Percentiles rank a stretch among this genome's conserved stretches.
Conservation (phyloP, 1,140 invertebrate species). For the Trinorchestia longiramus region DNA sequence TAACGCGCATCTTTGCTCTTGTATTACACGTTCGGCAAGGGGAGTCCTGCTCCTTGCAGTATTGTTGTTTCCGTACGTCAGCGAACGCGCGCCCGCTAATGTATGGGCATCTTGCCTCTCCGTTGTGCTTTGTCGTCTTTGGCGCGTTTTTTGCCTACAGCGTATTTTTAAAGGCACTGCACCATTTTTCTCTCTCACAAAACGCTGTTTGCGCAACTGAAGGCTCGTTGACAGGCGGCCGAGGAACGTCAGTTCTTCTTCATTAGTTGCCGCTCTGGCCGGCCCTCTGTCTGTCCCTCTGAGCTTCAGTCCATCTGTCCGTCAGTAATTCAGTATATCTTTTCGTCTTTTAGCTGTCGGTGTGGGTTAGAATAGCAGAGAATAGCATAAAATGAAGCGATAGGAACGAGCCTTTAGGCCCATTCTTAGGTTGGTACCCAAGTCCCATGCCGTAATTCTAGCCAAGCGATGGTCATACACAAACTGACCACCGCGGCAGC, state of each 20-base stretch:
- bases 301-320: background rate
- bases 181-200: constrained; percentile 24
- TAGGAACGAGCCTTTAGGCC: too few species aligned
- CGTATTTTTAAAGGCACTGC: constrained; percentile 4
- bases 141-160: background rate
- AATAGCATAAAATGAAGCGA: too few species aligned
- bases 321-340: background rate
- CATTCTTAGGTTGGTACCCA: too few species aligned
- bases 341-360: too few species aligned
- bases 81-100: background rate
- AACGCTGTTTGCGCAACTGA: constrained; percentile 37
- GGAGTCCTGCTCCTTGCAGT: background rate
- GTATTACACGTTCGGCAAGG: background rate
- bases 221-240: background rate
- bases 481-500: too few species aligned
- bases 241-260: constrained; percentile 4
- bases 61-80: background rate
- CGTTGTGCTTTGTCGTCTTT: background rate
- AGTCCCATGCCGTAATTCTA: too few species aligned
- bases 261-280: constrained; percentile 2
- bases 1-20: too few species aligned
- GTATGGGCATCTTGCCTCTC: background rate
- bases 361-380: too few species aligned
- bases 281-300: background rate
- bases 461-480: too few species aligned